Percentiles rank a stretch among this genome's conserved stretches.
These are phyloP conservation scores for Didymodactylos carnosus DNA, from an alignment of 2,888 invertebrate genomes.

Conservation along the genomic window DNA sequence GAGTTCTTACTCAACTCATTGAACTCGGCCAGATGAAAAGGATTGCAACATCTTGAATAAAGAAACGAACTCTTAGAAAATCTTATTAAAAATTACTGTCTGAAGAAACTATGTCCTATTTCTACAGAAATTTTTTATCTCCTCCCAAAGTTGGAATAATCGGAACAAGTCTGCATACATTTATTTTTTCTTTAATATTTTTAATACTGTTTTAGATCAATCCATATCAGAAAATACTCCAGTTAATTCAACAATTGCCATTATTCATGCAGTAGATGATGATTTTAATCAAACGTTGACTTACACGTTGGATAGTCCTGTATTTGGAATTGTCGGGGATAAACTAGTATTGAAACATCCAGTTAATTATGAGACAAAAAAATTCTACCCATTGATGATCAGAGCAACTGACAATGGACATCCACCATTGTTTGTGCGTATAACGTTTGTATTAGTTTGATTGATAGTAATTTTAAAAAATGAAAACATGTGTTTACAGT, in stretches of 20 bases:
- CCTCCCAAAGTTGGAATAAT: too few species aligned
- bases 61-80: too few species aligned
- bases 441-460: neutral
- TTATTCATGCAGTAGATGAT: neutral
- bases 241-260: neutral
- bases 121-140: too few species aligned
- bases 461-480: neutral
- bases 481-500: too few species aligned
- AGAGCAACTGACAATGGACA: neutral
- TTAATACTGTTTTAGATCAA: neutral
- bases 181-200: neutral
- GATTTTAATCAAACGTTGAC: neutral
- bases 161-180: neutral
- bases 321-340: neutral
- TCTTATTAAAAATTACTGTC: too few species aligned
- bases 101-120: too few species aligned
- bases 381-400: neutral
- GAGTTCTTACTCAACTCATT: too few species aligned
- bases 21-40: too few species aligned
- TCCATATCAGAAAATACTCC: neutral
- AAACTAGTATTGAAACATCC: neutral
- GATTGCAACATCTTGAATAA: too few species aligned
- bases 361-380: neutral
- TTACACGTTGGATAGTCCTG: neutral
- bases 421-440: neutral